A percentile compares a stretch with the other conserved stretches of the same genome.
These are phyloP conservation scores for Drosophila sturtevanti DNA, from an alignment of 1,140 invertebrate species.

Conservation along the genomic window DNA sequence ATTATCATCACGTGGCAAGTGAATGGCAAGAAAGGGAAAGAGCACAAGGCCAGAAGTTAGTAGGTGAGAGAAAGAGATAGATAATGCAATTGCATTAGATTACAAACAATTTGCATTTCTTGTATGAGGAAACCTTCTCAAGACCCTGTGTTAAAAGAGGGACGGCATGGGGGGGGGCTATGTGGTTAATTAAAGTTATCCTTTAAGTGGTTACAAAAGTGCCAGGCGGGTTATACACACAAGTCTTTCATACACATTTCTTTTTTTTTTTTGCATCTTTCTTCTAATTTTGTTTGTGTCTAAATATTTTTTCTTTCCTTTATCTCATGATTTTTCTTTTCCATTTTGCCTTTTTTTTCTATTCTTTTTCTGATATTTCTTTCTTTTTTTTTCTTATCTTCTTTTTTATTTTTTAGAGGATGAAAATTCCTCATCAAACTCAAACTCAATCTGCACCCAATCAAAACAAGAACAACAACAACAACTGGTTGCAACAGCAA, in stretches of 20 bases:
- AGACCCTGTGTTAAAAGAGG: not conserved
- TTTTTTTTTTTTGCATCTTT: not conserved
- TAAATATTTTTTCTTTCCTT: not conserved
- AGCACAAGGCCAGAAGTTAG: not conserved
- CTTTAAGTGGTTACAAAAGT: no score
- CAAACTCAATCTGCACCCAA: conserved; percentile 12
- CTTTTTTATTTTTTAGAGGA: conserved; percentile 15
- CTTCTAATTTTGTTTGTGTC: not conserved
- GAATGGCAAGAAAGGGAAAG: not conserved
- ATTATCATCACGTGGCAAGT: not conserved
- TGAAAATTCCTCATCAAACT: conserved; percentile 31
- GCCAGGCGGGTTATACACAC: no score
- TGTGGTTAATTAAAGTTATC: no score
- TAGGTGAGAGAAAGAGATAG: not conserved
- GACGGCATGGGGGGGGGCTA: no score
- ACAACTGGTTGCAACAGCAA: conserved; percentile 11
- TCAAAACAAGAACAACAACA: conserved; percentile 26
- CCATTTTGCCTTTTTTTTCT: conserved; percentile 17
- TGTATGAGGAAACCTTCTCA: not conserved
- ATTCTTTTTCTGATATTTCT: conserved; percentile 18
- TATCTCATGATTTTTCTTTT: not conserved
- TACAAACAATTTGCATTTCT: not conserved
- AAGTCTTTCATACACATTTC: not conserved
- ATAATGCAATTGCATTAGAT: not conserved
- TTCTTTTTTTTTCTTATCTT: conserved; percentile 15